Base-by-base conservation (phyloP, 1,140 invertebrate species). In the Eriocheir sinensis region DNA sequence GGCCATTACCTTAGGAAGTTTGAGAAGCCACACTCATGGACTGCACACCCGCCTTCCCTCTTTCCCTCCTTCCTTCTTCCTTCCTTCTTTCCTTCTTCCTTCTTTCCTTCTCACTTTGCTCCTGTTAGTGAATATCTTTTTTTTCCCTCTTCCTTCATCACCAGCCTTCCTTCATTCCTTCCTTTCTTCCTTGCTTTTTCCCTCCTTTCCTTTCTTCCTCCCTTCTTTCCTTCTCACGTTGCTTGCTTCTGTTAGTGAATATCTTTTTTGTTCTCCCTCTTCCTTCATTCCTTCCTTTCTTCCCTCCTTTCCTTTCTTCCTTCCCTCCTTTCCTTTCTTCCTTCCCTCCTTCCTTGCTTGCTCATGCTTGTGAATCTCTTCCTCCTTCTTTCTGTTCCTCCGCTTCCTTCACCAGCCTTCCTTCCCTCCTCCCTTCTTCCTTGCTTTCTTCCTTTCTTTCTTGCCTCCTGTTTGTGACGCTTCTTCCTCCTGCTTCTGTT, bases 1-100 rank as follows among this genome's bases (percentile, higher is more conserved):
- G 89, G 9, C 89, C 89, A 91, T 91, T 72, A 91, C 89, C 9
- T 53, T 79, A 91, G 89, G 89, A 91, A 79, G 89, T 91, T 91
- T 91, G 89, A 72, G 60, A 72, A 91, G 60, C n/a, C 30, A 6
- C 41, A 30, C 88, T 34, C 27, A 30, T 41, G 15, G 27, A 30
- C 17, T 44, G 30, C 30, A 89, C 3, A 21, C 15, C 12, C 27
- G 4, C 53, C 44, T 48, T 53, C 27, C 36, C 8, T 60, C 3
- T 53, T 8, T 30, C 34, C 44, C 27, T 72, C 36, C 3, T 27
- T 2, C 36, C 17, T 2, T 3, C 2, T 17, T 48, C 2, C 89
- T 60, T 32, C 36, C 30, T 36, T 9, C 89, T 2, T 27, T 60
- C 30, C n/a, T 48, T 72, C 21, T 91, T 34, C 15, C 44, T 36